Evolutionary conservation across 2,888 invertebrate genomes (phyloP).

Genomic region (Diloba caeruleocephala): DNA sequence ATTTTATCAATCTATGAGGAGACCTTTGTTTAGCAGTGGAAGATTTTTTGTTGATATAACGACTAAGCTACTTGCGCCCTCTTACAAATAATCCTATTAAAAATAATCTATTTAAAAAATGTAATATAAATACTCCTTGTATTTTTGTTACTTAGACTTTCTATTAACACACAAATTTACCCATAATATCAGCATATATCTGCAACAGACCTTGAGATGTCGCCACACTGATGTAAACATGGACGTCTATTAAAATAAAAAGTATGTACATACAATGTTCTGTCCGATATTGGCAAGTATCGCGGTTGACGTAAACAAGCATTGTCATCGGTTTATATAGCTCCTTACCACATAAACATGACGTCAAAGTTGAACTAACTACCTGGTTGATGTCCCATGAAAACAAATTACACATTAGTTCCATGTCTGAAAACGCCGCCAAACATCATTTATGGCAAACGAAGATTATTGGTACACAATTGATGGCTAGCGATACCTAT

Average conservation of each 20-base stretch:
- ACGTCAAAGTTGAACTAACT: slow-evolving; percentile 11
- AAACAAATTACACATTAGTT: slow-evolving; percentile 4
- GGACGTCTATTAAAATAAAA: slow-evolving; percentile 30
- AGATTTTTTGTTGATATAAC: too few relatives aligned
- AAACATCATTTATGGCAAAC: neutral
- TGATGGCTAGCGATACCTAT: too few relatives aligned
- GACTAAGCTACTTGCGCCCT: too few relatives aligned
- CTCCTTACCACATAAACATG: slow-evolving; percentile 27
- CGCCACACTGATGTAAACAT: slow-evolving; percentile 32
- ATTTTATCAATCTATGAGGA: too few relatives aligned
- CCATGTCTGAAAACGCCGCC: neutral
- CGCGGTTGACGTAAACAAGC: slow-evolving; percentile 40
- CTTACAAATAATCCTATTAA: too few relatives aligned
- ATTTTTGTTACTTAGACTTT: too few relatives aligned
- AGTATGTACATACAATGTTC: slow-evolving; percentile 15
- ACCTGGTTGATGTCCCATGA: slow-evolving; percentile 3
- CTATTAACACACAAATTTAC: neutral
- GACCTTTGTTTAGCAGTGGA: too few relatives aligned
- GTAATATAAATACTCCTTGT: too few relatives aligned
- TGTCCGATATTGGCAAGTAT: slow-evolving; percentile 33
- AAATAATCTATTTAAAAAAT: too few relatives aligned
- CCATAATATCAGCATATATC: neutral
- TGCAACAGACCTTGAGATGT: slow-evolving; percentile 11
- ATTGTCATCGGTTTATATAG: slow-evolving; percentile 41
- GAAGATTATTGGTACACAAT: too few relatives aligned